Base-by-base conservation (phyloP, 2,797 vertebrate genomes). In the Valencia hispanica region DNA sequence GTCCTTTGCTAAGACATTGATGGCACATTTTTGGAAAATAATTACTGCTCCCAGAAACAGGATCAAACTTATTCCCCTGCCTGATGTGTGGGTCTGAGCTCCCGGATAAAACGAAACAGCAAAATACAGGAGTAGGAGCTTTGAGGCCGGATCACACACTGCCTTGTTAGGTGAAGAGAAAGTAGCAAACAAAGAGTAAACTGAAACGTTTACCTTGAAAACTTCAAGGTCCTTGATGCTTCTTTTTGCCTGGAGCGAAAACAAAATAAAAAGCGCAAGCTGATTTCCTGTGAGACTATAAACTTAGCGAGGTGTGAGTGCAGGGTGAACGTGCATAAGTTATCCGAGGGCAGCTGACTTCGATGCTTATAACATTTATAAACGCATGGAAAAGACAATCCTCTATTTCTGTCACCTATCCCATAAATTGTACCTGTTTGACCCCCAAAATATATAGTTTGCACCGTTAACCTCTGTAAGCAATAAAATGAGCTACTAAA, bases 271-370 rank as follows among this genome's bases (percentile, higher is more conserved):
- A 89, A 18, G 27, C 0, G 6, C 0, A 34, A 1, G 32, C 74
- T 84, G 82, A 89, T 91, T 89, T 87, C 86, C 88, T 84, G 22
- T 18, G 78, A 84, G 86, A 82, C 78, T 45, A 84, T 80, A 79
- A 75, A 82, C 68, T 79, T 73, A n/a, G 68, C 59, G 63, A 79
- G 65, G 74, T 50, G 53, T 36, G 68, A 68, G 61, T 11, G 50
- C 74, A 79, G 86, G 79, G 84, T 82, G 83, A 89, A 47, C 5
- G 71, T 27, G 70, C 27, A 11, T 72, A 30, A n/a, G 65, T 48
- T 79, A 68, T 72, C 50, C 63, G 43, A 77, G 72, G 18, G 77
- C 61, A 72, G 53, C 80, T 68, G 20, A 25, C 63, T 86, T 77
- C 36, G 68, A 71, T 27, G 14, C 53, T 27, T 47, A 3, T 22